phyloP scores from a whole-genome alignment of 2,888 invertebrate genomes.

The Dermolepida albohirtum region DNA sequence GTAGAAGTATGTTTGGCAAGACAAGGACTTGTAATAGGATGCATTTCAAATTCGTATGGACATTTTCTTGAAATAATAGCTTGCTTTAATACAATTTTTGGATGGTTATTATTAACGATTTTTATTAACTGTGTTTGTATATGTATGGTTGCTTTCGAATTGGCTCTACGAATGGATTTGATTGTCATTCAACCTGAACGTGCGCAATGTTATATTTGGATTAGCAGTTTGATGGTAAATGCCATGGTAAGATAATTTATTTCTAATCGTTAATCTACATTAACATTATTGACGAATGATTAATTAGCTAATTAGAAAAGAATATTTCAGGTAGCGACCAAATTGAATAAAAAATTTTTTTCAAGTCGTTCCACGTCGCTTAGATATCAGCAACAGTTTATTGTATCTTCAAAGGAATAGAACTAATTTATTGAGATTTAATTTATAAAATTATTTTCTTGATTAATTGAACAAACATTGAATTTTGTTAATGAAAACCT shows the following conservation, averaged over 20 bases:
- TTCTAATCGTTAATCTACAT: too few relatives aligned
- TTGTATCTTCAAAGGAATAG: too few relatives aligned
- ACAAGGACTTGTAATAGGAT: not conserved
- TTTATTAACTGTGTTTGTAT: not conserved
- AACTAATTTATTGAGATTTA: too few relatives aligned
- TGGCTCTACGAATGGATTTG: not conserved
- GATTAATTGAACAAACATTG: too few relatives aligned
- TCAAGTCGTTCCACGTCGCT: too few relatives aligned
- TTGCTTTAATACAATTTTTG: not conserved
- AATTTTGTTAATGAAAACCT: too few relatives aligned
- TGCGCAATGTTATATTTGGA: not conserved
- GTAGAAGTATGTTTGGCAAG: not conserved
- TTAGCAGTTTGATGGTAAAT: not conserved
- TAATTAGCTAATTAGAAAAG: too few relatives aligned
- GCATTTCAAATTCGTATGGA: not conserved
- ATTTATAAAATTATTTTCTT: too few relatives aligned
- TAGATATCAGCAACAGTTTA: too few relatives aligned
- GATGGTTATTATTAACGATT: constrained; percentile 7
- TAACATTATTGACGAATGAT: not conserved
- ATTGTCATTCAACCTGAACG: not conserved
- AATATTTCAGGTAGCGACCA: too few relatives aligned
- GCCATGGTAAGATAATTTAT: not conserved
- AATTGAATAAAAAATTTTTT: too few relatives aligned
- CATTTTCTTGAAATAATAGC: not conserved
- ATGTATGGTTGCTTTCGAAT: not conserved